A percentile compares a stretch with the other conserved stretches of the same genome.
Evolutionary conservation across 1,140 invertebrate genomes (phyloP).

Genomic region (Parasteatoda tepidariorum): DNA sequence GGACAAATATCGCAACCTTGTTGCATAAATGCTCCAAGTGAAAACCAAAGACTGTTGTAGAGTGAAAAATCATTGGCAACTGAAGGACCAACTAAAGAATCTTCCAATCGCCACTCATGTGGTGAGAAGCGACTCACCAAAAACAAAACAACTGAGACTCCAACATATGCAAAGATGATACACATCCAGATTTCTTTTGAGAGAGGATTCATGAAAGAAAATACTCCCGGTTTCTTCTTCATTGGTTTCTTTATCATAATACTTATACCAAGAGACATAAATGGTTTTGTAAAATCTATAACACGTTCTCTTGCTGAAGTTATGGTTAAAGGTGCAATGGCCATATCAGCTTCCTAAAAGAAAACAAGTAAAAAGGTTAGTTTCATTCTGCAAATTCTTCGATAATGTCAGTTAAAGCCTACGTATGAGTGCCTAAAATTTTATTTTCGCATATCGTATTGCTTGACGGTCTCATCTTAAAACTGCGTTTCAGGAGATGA

Average conservation of each 20-base stretch:
- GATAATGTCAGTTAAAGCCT: too few species aligned
- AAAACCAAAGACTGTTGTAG: constrained; percentile 74
- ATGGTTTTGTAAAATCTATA: constrained; percentile 75
- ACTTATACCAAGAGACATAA: constrained; percentile 74
- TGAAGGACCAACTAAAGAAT: constrained; percentile 69
- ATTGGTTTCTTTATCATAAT: constrained; percentile 75
- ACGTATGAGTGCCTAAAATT: too few species aligned
- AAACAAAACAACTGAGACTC: constrained; percentile 71
- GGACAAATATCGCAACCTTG: constrained; percentile 74
- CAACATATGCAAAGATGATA: constrained; percentile 72
- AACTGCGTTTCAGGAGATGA: too few species aligned
- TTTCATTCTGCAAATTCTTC: too few species aligned
- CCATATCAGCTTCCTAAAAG: constrained; percentile 72
- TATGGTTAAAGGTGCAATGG: constrained; percentile 73
- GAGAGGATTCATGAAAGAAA: constrained; percentile 74
- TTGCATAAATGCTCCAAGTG: constrained; percentile 74
- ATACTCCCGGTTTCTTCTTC: constrained; percentile 71
- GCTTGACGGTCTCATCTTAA: not conserved
- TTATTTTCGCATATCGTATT: not conserved
- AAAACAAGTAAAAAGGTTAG: not conserved
- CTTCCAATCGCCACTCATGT: constrained; percentile 69
- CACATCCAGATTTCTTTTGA: constrained; percentile 74
- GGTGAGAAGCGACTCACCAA: constrained; percentile 73
- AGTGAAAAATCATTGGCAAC: constrained; percentile 74
- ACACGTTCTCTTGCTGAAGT: constrained; percentile 72